phyloP scores from a whole-genome alignment of 2,113 vertebrate genomes.

The Cisticola juncidis region DNA sequence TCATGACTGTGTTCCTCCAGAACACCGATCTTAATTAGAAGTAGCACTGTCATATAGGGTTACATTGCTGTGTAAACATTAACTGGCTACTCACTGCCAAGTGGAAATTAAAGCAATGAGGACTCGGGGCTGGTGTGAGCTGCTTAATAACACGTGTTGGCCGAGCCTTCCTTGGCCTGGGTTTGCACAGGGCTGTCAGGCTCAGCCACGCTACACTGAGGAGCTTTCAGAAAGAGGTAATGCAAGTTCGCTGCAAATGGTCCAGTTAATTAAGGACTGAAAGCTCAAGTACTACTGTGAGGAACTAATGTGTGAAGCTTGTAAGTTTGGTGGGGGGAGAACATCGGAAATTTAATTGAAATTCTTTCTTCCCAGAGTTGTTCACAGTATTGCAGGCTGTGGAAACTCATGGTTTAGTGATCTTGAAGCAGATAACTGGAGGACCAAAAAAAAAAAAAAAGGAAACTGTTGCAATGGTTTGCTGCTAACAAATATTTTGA shows the following conservation, averaged over 20 bases:
- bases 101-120: slow-evolving; percentile 35
- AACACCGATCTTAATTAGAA: not conserved
- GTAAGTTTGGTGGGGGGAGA: not conserved
- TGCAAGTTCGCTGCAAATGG: not conserved
- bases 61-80: slow-evolving; percentile 32
- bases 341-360: rapidly evolving
- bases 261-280: not conserved
- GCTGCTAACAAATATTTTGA: not conserved
- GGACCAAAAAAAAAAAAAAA: not conserved
- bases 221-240: not conserved
- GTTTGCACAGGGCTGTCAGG: not conserved
- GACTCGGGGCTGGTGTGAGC: not conserved
- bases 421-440: not conserved
- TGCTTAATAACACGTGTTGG: not conserved
- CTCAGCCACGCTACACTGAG: not conserved
- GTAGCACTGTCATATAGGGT: not conserved
- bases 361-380: not conserved
- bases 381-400: not conserved
- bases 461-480: not conserved
- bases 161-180: not conserved
- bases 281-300: not conserved
- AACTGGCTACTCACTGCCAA: not conserved
- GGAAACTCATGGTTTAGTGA: not conserved
- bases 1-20: not conserved
- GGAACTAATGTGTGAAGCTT: not conserved